Evolutionary conservation across 2,797 vertebrate genomes (phyloP).

Genomic region (Crocodylus rhombifer): DNA sequence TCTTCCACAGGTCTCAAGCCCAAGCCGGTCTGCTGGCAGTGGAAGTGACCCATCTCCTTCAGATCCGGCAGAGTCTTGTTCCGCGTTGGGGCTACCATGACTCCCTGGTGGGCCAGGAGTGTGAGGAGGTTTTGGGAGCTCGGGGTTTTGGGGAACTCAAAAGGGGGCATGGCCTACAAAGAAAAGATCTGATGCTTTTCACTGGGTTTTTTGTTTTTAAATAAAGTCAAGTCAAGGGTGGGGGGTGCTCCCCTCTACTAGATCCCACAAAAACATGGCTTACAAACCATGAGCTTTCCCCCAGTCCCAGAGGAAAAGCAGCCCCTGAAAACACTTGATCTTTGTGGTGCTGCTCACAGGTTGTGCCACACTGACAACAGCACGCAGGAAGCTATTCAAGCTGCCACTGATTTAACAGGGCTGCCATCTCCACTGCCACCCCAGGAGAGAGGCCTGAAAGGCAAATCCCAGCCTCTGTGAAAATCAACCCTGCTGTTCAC

Average conservation of each 20-base stretch:
- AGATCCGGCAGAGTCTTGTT: constrained; percentile 87
- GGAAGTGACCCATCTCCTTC: constrained; percentile 82
- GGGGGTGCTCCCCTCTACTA: neutral
- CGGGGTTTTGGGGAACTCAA: constrained; percentile 92
- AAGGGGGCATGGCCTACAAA: constrained; percentile 87
- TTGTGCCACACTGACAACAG: neutral
- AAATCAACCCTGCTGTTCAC: neutral
- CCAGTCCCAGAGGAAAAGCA: neutral
- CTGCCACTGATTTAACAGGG: neutral
- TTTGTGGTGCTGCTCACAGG: neutral
- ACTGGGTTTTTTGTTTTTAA: neutral
- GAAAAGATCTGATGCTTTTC: neutral
- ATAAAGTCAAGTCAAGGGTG: neutral
- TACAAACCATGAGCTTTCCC: neutral
- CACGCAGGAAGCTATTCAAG: neutral
- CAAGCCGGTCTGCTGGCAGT: constrained; percentile 79
- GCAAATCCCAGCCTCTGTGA: fast-evolving
- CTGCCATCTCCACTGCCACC: neutral
- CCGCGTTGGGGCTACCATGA: constrained; percentile 80
- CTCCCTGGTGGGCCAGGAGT: constrained; percentile 88
- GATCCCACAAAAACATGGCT: neutral
- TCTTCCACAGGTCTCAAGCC: constrained; percentile 79
- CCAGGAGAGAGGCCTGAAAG: neutral
- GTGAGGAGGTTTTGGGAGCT: constrained; percentile 91
- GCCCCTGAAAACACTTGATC: neutral